Evolutionary conservation across 1,140 invertebrate species (phyloP).

Genomic region (Pseudomyrmex dendroicus): DNA sequence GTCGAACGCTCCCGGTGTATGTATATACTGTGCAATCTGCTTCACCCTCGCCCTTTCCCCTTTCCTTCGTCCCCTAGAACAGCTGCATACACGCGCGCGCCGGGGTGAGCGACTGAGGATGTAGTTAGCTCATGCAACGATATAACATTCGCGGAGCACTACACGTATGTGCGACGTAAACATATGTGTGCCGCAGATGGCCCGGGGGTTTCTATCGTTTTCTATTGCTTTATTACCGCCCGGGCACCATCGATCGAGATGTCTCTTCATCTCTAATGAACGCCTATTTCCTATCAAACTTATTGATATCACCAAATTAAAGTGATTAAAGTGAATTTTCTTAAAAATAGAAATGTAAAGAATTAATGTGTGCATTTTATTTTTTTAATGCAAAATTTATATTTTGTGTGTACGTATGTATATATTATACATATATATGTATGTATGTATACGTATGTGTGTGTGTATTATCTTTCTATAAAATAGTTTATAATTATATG

Average conservation of each 20-base stretch:
- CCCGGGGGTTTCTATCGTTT: constrained; percentile 39
- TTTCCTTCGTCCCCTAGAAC: constrained; percentile 37
- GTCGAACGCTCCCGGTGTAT: constrained; percentile 16
- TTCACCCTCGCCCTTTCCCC: constrained; percentile 55
- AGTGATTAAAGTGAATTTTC: no score
- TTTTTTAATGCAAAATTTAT: no score
- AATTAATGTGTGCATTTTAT: no score
- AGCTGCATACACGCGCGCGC: constrained; percentile 34
- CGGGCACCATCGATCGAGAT: constrained; percentile 37
- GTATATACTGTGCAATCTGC: constrained; percentile 42
- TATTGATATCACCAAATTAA: no score
- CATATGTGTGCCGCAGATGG: constrained; percentile 61
- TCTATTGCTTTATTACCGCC: constrained; percentile 23
- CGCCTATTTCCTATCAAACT: background rate
- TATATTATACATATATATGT: no score
- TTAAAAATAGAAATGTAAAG: no score
- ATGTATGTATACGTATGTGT: no score
- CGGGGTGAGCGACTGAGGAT: constrained; percentile 47
- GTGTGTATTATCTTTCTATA: no score
- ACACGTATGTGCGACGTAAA: constrained; percentile 29
- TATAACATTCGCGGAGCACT: constrained; percentile 41
- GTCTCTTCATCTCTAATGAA: constrained; percentile 27
- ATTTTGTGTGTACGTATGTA: no score
- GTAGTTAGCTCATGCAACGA: constrained; percentile 53
- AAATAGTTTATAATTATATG: no score